Evolutionary conservation across 2,113 vertebrate genomes (phyloP).

Genomic region (Bambusicola thoracicus): DNA sequence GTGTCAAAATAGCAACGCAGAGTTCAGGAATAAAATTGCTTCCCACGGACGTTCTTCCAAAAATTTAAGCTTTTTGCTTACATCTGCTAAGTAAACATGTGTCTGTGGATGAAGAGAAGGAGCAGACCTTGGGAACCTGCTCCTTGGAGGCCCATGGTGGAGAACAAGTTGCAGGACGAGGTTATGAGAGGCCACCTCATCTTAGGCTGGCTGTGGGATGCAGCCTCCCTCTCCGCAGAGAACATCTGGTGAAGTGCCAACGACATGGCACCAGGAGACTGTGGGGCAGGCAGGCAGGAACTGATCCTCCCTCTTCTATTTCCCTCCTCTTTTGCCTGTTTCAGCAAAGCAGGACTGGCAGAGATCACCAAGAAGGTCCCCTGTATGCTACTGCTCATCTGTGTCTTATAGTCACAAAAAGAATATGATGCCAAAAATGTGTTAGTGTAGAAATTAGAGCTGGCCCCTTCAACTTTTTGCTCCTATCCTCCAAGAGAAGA

Average conservation of each 20-base stretch:
- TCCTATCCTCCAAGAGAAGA: neutral
- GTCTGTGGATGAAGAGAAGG: conserved; percentile 54
- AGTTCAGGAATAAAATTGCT: conserved; percentile 47
- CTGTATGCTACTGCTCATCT: neutral
- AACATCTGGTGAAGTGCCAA: neutral
- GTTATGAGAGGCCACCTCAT: neutral
- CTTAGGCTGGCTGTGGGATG: neutral
- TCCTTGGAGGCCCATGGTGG: neutral
- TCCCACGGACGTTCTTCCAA: conserved; percentile 54
- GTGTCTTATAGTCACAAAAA: neutral
- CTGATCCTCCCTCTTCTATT: neutral
- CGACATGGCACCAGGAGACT: accelerated
- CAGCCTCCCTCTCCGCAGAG: neutral
- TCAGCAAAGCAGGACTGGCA: neutral
- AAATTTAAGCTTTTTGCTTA: conserved; percentile 52
- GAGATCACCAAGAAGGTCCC: neutral
- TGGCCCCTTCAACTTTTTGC: neutral
- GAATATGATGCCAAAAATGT: neutral
- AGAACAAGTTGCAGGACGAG: neutral
- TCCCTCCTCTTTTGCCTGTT: neutral
- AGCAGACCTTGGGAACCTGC: conserved; percentile 38
- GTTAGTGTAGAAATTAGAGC: neutral
- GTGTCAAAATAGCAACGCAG: conserved; percentile 24
- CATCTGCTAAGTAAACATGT: conserved; percentile 67
- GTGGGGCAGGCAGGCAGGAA: neutral